phyloP scores from a whole-genome alignment of 1,140 invertebrate genomes.

The Heliconius nattereri region DNA sequence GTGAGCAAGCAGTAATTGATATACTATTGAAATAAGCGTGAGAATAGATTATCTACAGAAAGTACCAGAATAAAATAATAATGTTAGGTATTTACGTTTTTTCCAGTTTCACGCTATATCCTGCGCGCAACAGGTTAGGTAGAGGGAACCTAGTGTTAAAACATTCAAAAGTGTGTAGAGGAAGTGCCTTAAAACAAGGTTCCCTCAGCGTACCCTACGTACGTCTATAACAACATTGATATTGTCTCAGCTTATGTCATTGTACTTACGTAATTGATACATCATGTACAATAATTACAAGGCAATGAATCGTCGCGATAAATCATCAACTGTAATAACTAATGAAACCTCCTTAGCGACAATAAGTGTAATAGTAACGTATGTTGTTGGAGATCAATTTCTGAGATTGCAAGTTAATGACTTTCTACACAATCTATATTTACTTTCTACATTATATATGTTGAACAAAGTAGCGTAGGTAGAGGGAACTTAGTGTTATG shows the following conservation, averaged over 20 bases:
- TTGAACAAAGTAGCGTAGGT: too few species aligned
- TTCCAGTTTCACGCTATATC: too few species aligned
- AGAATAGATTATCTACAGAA: not conserved
- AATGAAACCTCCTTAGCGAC: slow-evolving; percentile 20
- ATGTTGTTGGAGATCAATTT: not conserved
- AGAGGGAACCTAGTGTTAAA: too few species aligned
- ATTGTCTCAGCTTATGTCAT: slow-evolving; percentile 42
- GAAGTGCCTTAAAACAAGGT: too few species aligned
- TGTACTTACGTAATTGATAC: slow-evolving; percentile 43
- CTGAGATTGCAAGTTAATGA: not conserved
- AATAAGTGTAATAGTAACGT: slow-evolving; percentile 7
- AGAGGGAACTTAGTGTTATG: too few species aligned
- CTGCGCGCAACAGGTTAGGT: too few species aligned
- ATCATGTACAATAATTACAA: slow-evolving; percentile 43
- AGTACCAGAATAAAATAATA: not conserved
- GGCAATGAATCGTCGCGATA: slow-evolving; percentile 38
- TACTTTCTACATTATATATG: too few species aligned
- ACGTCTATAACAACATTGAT: not conserved
- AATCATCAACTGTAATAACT: slow-evolving; percentile 40
- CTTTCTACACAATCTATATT: not conserved
- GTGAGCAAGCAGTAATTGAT: not conserved
- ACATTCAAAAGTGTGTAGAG: too few species aligned
- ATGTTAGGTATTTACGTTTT: too few species aligned
- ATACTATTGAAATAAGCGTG: not conserved
- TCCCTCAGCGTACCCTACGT: not conserved